Conservation (phyloP, 2,113 vertebrate species). For the Sturnira hondurensis region DNA sequence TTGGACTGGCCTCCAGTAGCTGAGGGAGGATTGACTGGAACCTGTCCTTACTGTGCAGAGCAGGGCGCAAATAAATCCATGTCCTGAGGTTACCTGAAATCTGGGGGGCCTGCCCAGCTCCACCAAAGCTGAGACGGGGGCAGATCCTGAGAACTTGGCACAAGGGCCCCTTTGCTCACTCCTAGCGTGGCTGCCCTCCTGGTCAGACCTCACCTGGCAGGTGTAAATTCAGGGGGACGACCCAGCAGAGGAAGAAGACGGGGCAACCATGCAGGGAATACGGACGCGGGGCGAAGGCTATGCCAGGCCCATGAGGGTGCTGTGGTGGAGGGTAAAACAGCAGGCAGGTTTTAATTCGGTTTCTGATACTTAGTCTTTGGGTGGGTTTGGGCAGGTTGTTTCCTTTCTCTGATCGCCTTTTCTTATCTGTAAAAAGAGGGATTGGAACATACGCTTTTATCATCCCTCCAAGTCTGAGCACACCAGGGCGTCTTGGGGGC, state of each 20-base stretch:
- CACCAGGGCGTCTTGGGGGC: neutral
- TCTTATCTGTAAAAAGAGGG: no score
- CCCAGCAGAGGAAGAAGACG: conserved; percentile 91
- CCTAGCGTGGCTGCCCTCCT: neutral
- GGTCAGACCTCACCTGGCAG: neutral
- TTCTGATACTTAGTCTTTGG: neutral
- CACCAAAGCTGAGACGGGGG: neutral
- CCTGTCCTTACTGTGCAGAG: neutral
- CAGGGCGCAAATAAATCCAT: neutral
- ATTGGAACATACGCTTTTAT: no score
- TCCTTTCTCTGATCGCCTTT: no score
- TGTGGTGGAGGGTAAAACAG: conserved; percentile 85
- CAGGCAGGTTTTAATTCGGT: neutral
- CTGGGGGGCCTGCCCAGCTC: neutral
- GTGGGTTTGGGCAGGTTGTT: no score
- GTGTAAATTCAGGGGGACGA: conserved; percentile 96
- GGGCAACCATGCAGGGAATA: conserved; percentile 91
- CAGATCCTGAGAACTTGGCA: neutral
- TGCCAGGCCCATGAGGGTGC: conserved; percentile 93
- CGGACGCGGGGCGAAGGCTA: conserved; percentile 92
- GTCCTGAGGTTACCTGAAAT: neutral
- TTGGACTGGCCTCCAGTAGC: neutral
- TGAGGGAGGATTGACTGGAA: neutral
- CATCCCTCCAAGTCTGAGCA: neutral
- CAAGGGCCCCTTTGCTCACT: neutral